These are phyloP conservation scores for Parazoanthus atlanticus DNA, from an alignment of 92 coral and sea anemone species.

Conservation along the genomic window DNA sequence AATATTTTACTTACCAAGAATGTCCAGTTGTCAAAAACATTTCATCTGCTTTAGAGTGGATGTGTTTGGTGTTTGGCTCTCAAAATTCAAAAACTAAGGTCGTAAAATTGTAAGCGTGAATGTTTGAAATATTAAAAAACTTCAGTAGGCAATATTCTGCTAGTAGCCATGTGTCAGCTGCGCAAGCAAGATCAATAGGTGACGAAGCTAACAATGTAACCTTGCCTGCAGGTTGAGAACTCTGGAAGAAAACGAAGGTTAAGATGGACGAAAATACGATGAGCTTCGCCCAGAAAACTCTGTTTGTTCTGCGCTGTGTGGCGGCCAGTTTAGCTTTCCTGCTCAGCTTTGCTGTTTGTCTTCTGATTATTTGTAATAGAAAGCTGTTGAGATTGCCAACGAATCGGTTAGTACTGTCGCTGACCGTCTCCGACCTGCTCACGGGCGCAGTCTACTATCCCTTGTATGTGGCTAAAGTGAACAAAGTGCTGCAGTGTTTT, in stretches of 20 bases:
- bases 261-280: neutral
- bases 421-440: conserved; percentile 26
- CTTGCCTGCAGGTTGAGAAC: neutral
- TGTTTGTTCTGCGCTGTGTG: conserved; percentile 17
- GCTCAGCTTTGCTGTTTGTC: neutral
- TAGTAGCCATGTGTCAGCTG: too few relatives aligned
- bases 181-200: too few relatives aligned
- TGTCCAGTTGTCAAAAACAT: too few relatives aligned
- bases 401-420: conserved; percentile 5
- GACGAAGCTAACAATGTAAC: neutral
- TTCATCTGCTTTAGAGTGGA: too few relatives aligned
- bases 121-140: too few relatives aligned
- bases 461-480: conserved; percentile 2
- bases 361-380: neutral
- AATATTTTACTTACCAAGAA: too few relatives aligned
- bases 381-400: neutral
- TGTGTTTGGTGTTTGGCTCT: too few relatives aligned
- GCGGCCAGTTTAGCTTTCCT: conserved; percentile 27
- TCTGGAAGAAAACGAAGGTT: neutral
- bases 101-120: too few relatives aligned
- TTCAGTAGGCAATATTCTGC: too few relatives aligned
- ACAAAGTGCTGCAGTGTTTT: conserved; percentile 9
- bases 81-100: too few relatives aligned
- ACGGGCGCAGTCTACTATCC: conserved; percentile 29
- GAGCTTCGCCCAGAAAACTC: neutral